These are phyloP conservation scores for Pseudococcus viburni DNA, from an alignment of 2,888 invertebrate genomes.

Conservation along the genomic window DNA sequence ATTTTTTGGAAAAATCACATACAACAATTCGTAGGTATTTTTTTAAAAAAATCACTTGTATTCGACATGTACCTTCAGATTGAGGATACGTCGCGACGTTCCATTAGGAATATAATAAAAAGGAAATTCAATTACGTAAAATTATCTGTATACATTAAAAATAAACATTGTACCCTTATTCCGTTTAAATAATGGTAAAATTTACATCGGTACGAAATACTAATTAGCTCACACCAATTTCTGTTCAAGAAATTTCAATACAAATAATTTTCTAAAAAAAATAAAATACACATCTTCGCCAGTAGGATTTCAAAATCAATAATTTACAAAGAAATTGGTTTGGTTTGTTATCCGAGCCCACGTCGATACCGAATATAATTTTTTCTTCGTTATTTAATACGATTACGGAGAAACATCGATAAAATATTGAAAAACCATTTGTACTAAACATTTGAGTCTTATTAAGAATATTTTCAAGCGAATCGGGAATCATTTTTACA, in stretches of 20 bases:
- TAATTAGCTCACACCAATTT: slow-evolving; percentile 4
- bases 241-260: neutral
- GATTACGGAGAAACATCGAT: neutral
- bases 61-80: neutral
- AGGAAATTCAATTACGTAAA: neutral
- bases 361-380: neutral
- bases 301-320: neutral
- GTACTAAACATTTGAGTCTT: neutral
- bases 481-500: neutral
- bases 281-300: neutral
- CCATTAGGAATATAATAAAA: slow-evolving; percentile 11
- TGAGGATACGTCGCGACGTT: neutral
- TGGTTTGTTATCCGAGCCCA: neutral
- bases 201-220: slow-evolving; percentile 32
- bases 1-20: slow-evolving; percentile 40
- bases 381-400: too few relatives aligned
- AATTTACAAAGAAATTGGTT: neutral
- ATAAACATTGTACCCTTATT: slow-evolving; percentile 53
- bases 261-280: neutral
- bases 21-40: slow-evolving; percentile 37
- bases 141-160: slow-evolving; percentile 19
- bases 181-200: slow-evolving; percentile 44
- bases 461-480: neutral
- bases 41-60: slow-evolving; percentile 12
- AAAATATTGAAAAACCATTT: neutral